A percentile compares a stretch with the other conserved stretches of the same genome.
Conservation (phyloP, 2,113 vertebrate genomes). For the Prochilodus magdalenae region DNA sequence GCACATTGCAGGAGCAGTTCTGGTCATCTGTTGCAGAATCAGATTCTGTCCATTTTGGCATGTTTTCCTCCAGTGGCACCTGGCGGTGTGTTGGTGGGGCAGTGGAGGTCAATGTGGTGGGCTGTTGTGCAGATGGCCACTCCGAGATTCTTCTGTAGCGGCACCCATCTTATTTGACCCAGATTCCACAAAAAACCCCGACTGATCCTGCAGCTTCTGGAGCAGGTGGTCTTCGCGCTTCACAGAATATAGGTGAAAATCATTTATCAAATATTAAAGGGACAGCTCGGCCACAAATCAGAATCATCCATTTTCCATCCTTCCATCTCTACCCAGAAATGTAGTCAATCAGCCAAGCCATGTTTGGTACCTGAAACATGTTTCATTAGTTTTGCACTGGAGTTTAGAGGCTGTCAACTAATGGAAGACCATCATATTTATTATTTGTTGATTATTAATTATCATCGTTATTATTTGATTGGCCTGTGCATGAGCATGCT, state of each 20-base stretch:
- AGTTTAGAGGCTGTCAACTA: background rate
- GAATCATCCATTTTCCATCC: background rate
- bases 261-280: constrained; percentile 14
- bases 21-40: background rate
- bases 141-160: background rate
- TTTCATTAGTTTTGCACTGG: background rate
- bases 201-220: background rate
- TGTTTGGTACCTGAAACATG: background rate
- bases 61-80: background rate
- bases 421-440: too few relatives aligned
- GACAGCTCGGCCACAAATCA: background rate
- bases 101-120: background rate
- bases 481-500: too few relatives aligned
- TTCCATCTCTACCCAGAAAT: background rate
- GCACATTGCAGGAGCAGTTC: background rate
- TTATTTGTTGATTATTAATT: too few relatives aligned
- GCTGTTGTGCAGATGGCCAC: background rate
- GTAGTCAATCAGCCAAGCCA: background rate
- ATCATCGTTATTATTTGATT: too few relatives aligned
- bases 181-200: background rate
- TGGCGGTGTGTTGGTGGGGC: constrained; percentile 11
- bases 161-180: constrained; percentile 7
- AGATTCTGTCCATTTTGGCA: background rate
- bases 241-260: background rate
- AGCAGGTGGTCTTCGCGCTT: background rate